A percentile compares a stretch with the other conserved stretches of the same genome.
These are phyloP conservation scores for Bombus confusus DNA, from an alignment of 1,140 invertebrate genomes.

Conservation along the genomic window DNA sequence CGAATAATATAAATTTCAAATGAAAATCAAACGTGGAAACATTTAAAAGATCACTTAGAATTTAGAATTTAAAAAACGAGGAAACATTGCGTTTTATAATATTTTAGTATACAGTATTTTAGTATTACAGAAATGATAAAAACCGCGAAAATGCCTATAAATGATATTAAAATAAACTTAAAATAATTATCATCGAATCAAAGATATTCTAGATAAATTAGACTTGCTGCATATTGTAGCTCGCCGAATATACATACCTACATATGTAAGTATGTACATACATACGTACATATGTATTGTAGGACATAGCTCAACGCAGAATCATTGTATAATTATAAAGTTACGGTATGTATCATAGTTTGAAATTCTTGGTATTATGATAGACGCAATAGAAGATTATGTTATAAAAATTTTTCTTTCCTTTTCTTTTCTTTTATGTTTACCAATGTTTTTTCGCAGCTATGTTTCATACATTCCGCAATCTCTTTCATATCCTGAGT, in stretches of 20 bases:
- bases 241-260: background rate
- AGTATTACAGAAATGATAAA: background rate
- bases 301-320: background rate
- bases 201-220: background rate
- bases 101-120: background rate
- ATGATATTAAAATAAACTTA: background rate
- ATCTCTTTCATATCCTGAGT: background rate
- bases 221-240: background rate
- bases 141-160: too few relatives aligned
- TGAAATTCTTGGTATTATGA: background rate
- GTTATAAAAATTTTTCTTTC: background rate
- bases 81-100: too few relatives aligned
- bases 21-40: background rate
- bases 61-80: background rate
- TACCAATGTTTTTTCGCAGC: too few relatives aligned
- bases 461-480: background rate
- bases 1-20: background rate
- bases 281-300: background rate
- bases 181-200: background rate
- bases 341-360: background rate
- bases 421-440: background rate
- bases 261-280: background rate
- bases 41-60: background rate
- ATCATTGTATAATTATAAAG: background rate
- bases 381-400: background rate